Conservation (phyloP, 30 jellyfish, hydroid and myxozoan genomes). For the Mastigias papua region DNA sequence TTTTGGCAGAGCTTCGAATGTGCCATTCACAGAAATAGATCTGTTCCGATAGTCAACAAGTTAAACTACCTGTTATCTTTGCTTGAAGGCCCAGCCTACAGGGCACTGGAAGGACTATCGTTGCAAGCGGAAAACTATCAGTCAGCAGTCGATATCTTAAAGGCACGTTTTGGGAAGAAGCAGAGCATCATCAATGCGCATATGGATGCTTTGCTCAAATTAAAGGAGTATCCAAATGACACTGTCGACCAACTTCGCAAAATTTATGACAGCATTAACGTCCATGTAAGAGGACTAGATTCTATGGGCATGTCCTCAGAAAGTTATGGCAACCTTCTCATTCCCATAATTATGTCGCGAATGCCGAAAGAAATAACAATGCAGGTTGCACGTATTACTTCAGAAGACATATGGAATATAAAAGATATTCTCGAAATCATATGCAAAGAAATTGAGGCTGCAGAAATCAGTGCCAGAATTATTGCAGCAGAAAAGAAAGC, state of each 20-base stretch:
- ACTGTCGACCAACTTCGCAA: background rate
- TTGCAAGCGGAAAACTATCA: background rate
- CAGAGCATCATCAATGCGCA: background rate
- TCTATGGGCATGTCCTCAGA: slow-evolving; percentile 43
- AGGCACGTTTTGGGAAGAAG: background rate
- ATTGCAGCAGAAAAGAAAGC: slow-evolving; percentile 5
- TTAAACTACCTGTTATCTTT: background rate
- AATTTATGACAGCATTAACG: slow-evolving; percentile 10
- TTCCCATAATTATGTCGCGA: slow-evolving; percentile 39
- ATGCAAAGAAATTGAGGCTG: slow-evolving; percentile 26
- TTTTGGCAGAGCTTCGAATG: background rate
- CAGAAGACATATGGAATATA: slow-evolving; percentile 41
- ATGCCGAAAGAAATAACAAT: slow-evolving; percentile 45
- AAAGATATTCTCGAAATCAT: slow-evolving; percentile 34
- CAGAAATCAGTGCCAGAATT: slow-evolving; percentile 8
- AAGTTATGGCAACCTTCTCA: slow-evolving; percentile 35
- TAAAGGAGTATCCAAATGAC: background rate
- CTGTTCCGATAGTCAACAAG: background rate
- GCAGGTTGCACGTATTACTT: slow-evolving; percentile 41
- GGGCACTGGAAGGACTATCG: background rate
- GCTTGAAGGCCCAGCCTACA: background rate
- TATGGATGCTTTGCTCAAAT: background rate
- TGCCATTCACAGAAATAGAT: background rate
- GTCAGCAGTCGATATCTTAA: background rate
- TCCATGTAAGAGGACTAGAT: slow-evolving; percentile 42